Conservation (phyloP, 23 tunicate species). For the Halocynthia roretzi region DNA sequence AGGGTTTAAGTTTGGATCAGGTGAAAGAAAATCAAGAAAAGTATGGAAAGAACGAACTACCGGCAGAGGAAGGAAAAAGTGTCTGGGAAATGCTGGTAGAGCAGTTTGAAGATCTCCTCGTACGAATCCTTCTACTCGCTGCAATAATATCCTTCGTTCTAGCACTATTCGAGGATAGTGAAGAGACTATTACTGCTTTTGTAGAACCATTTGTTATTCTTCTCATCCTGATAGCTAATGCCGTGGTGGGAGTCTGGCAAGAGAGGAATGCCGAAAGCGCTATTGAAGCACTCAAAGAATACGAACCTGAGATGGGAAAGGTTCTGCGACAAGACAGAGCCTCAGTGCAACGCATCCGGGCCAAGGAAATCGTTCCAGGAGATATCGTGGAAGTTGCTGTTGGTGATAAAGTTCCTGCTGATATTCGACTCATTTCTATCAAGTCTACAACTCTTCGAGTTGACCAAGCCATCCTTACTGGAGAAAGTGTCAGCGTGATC, state of each 20-base stretch:
- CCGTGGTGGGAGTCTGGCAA: constrained; percentile 99
- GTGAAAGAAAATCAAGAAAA: constrained; percentile 60
- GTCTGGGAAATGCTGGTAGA: constrained; percentile 76
- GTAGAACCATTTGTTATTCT: constrained; percentile 99
- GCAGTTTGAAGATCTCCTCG: constrained; percentile 93
- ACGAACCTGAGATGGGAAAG: constrained; percentile 99
- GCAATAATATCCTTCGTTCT: constrained; percentile 91
- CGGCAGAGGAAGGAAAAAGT: constrained; percentile 91
- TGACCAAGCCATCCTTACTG: constrained; percentile 97
- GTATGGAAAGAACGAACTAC: constrained; percentile 90
- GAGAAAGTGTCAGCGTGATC: constrained; percentile 94
- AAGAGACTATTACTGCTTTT: constrained; percentile 91
- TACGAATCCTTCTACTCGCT: constrained; percentile 85
- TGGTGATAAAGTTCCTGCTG: constrained; percentile 99
- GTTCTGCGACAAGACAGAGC: constrained; percentile 89
- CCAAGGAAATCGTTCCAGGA: constrained; percentile 96
- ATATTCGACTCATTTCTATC: constrained; percentile 79
- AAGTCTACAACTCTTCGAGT: constrained; percentile 91
- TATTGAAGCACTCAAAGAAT: constrained; percentile 98
- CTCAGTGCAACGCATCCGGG: constrained; percentile 78
- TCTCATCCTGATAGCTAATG: constrained; percentile 91
- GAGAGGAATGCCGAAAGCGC: constrained; percentile 99
- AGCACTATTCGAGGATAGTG: constrained; percentile 96
- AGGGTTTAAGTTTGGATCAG: constrained; percentile 59
- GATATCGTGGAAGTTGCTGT: constrained; percentile 99